A percentile compares a stretch with the other conserved stretches of the same genome.
These are phyloP conservation scores for Hydrolagus colliei DNA, from an alignment of 2,797 vertebrate genomes.

Conservation along the genomic window DNA sequence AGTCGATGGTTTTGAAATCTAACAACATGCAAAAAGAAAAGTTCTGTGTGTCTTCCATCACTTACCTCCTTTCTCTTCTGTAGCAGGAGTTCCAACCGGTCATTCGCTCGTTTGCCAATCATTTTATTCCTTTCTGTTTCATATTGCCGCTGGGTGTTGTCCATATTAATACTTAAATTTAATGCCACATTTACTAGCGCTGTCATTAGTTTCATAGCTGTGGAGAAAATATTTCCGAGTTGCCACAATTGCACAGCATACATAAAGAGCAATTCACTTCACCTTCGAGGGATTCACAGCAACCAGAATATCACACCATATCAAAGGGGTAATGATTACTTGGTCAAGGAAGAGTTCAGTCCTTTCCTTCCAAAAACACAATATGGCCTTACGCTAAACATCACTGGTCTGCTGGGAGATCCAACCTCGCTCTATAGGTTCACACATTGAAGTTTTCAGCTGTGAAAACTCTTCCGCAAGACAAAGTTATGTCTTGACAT, in stretches of 20 bases:
- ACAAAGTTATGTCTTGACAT: too few relatives aligned
- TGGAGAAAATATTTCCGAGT: constrained; percentile 23
- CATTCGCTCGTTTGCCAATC: constrained; percentile 91
- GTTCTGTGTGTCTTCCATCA: not conserved
- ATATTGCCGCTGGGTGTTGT: constrained; percentile 96
- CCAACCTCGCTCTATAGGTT: too few relatives aligned
- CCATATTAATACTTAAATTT: constrained; percentile 98
- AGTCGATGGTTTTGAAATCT: not conserved
- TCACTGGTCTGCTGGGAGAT: too few relatives aligned
- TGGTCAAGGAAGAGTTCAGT: too few relatives aligned
- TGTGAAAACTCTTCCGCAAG: too few relatives aligned
- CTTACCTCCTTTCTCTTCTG: constrained; percentile 97
- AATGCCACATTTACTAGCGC: constrained; percentile 98
- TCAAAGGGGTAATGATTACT: not conserved
- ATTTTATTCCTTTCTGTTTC: constrained; percentile 96
- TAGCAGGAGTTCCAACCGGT: constrained; percentile 85
- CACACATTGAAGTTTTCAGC: too few relatives aligned
- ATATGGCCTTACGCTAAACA: too few relatives aligned
- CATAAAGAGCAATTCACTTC: not conserved
- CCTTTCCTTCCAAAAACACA: too few relatives aligned
- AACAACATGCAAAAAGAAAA: not conserved
- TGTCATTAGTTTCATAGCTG: constrained; percentile 99
- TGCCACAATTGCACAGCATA: not conserved
- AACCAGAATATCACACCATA: not conserved
- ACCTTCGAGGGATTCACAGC: too few relatives aligned